Conservation (phyloP, 1,140 invertebrate species). For the Eupristina koningsbergeri region DNA sequence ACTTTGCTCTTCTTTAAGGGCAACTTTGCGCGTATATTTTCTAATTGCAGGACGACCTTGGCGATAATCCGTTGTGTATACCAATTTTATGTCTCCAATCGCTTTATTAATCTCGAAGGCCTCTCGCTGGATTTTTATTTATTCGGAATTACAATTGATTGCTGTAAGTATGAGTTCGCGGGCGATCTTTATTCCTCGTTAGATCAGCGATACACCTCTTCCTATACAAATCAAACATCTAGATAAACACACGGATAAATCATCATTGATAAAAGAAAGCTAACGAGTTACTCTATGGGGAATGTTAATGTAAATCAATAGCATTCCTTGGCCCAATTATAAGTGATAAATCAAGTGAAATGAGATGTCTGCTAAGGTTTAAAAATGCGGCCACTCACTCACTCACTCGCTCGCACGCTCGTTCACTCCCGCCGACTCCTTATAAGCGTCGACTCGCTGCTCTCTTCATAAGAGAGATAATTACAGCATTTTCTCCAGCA, state of each 20-base stretch:
- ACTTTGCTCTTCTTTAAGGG: neutral
- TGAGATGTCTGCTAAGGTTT: neutral
- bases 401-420: no score
- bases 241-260: neutral
- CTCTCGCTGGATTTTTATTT: no score
- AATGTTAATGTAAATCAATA: neutral
- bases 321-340: neutral
- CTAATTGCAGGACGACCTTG: no score
- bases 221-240: no score
- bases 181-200: no score
- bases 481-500: slow-evolving; percentile 4
- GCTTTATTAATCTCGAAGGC: no score
- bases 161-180: no score
- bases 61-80: no score
- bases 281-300: neutral
- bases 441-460: neutral
- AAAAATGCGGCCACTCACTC: neutral
- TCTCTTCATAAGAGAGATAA: neutral
- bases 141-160: no score
- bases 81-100: no score
- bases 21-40: neutral
- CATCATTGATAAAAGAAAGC: neutral
- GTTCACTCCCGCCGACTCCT: neutral
- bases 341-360: neutral
- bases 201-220: no score